These are phyloP conservation scores for Procambarus virginalis DNA, from an alignment of 1,140 invertebrate genomes.

Conservation along the genomic window DNA sequence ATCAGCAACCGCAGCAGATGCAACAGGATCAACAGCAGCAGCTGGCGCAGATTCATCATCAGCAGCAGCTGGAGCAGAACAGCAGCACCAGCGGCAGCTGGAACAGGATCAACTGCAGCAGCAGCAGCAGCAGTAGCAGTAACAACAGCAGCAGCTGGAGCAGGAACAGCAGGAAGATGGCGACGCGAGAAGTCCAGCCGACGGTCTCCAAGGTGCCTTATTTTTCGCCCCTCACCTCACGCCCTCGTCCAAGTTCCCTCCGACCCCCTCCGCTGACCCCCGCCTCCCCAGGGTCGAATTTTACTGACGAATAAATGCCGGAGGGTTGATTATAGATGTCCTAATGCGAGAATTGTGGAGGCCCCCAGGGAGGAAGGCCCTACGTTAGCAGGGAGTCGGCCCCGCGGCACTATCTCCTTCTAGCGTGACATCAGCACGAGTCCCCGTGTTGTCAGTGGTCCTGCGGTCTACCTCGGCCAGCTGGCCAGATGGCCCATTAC, in stretches of 20 bases:
- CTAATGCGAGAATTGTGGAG: slow-evolving; percentile 54
- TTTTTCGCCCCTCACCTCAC: slow-evolving; percentile 27
- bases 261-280: slow-evolving; percentile 34
- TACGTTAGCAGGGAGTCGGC: neutral
- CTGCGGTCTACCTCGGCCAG: slow-evolving; percentile 49
- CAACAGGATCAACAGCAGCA: too few relatives aligned
- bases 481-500: slow-evolving; percentile 58
- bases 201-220: slow-evolving; percentile 28
- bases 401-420: slow-evolving; percentile 6
- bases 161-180: slow-evolving; percentile 15
- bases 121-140: neutral
- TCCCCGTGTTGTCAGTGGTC: slow-evolving; percentile 24
- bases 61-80: too few relatives aligned
- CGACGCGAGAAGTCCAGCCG: slow-evolving; percentile 17
- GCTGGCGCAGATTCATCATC: too few relatives aligned
- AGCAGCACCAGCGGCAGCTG: too few relatives aligned
- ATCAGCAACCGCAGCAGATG: too few relatives aligned
- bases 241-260: slow-evolving; percentile 1
- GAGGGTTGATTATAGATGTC: slow-evolving; percentile 63
- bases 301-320: slow-evolving; percentile 61
- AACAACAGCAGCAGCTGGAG: neutral
- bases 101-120: neutral
- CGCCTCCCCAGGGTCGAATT: slow-evolving; percentile 55
- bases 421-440: slow-evolving; percentile 29
- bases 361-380: neutral